Evolutionary conservation across 2,888 invertebrate species (phyloP).

Genomic region (Leptinotarsa haldemani): DNA sequence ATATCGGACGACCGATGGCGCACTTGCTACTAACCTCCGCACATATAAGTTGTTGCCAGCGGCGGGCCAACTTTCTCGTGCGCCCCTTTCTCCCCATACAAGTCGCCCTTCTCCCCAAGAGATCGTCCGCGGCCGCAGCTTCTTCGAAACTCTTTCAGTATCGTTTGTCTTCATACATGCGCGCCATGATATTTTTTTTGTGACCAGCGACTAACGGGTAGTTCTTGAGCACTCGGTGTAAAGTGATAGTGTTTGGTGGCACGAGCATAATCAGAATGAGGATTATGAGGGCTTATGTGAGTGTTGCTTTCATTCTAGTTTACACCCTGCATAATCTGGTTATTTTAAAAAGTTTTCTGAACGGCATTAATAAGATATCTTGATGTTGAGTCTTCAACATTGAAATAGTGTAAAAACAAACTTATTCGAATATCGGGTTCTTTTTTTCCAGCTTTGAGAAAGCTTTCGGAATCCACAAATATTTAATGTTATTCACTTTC

Average conservation of each 20-base stretch:
- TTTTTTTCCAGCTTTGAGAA: too few relatives aligned
- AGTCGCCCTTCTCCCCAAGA: slow-evolving; percentile 47
- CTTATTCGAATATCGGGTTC: too few relatives aligned
- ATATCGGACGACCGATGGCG: slow-evolving; percentile 13
- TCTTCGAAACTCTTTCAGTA: slow-evolving; percentile 48
- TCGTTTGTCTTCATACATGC: slow-evolving; percentile 39
- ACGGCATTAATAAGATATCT: too few relatives aligned
- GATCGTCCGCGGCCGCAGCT: slow-evolving; percentile 47
- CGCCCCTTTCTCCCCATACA: slow-evolving; percentile 60
- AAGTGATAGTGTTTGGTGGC: slow-evolving; percentile 38
- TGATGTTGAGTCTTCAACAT: too few relatives aligned
- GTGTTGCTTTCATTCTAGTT: slow-evolving; percentile 30
- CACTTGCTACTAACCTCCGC: slow-evolving; percentile 1
- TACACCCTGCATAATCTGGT: too few relatives aligned
- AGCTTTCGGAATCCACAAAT: too few relatives aligned
- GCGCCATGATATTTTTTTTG: slow-evolving; percentile 34
- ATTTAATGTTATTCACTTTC: too few relatives aligned
- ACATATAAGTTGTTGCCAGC: slow-evolving; percentile 28
- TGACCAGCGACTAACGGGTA: slow-evolving; percentile 19
- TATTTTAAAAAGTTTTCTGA: too few relatives aligned
- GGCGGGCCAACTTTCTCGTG: slow-evolving; percentile 58
- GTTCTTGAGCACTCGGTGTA: slow-evolving; percentile 14
- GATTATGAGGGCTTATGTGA: slow-evolving; percentile 48
- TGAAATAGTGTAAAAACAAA: too few relatives aligned
- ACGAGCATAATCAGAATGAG: slow-evolving; percentile 42